These are phyloP conservation scores for Panzeria rudis DNA, from an alignment of 2,888 invertebrate genomes.

Conservation along the genomic window DNA sequence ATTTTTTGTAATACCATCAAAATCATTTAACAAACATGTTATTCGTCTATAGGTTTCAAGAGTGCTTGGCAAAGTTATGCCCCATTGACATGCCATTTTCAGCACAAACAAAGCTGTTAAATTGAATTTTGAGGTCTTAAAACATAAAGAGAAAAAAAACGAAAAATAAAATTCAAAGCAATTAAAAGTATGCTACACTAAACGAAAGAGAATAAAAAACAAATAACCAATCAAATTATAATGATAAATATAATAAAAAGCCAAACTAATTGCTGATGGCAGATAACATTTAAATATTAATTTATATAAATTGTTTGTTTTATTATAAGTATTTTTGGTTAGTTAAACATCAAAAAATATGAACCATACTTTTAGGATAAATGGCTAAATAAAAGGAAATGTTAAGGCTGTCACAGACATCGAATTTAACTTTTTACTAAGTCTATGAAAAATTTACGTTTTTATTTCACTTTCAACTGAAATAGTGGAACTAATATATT, in stretches of 20 bases:
- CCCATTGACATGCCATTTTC: slow-evolving; percentile 61
- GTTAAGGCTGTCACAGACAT: too few relatives aligned
- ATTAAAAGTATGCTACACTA: slow-evolving; percentile 52
- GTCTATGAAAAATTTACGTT: too few relatives aligned
- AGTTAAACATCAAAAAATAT: not conserved
- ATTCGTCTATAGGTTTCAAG: slow-evolving; percentile 7
- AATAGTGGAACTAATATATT: too few relatives aligned
- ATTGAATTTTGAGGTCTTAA: slow-evolving; percentile 64
- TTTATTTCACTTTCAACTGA: too few relatives aligned
- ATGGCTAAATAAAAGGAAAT: too few relatives aligned
- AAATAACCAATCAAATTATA: slow-evolving; percentile 18
- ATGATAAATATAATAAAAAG: not conserved
- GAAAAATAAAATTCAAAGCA: slow-evolving; percentile 40
- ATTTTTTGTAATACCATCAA: slow-evolving; percentile 6
- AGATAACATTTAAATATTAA: slow-evolving; percentile 42
- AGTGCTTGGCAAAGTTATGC: slow-evolving; percentile 36
- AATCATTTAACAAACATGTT: not conserved
- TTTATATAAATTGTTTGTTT: slow-evolving; percentile 48
- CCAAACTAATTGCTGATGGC: slow-evolving; percentile 28
- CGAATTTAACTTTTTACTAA: too few relatives aligned
- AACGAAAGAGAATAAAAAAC: not conserved
- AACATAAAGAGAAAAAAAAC: not conserved
- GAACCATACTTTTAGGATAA: not conserved
- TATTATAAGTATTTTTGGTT: not conserved
- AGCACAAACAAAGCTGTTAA: slow-evolving; percentile 35